A percentile compares a stretch with the other conserved stretches of the same genome.
Conservation (phyloP, 2,888 invertebrate genomes). For the Eupithecia vulgata region DNA sequence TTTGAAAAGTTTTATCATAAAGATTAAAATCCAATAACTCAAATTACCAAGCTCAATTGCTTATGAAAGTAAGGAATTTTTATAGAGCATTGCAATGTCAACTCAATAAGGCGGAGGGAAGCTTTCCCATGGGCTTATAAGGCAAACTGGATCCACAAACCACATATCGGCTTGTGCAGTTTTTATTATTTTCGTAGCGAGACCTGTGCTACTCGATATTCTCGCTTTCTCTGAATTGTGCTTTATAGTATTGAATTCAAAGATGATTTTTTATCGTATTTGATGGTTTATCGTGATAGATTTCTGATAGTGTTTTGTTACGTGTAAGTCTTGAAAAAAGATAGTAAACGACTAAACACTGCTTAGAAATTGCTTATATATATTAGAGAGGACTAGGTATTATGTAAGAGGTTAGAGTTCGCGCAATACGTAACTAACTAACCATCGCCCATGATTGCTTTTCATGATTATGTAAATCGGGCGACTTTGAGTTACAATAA, state of each 20-base stretch:
- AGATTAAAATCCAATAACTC: constrained; percentile 17
- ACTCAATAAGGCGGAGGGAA: constrained; percentile 46
- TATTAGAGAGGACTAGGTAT: not conserved
- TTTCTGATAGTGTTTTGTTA: not conserved
- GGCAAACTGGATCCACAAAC: constrained; percentile 38
- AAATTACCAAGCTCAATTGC: constrained; percentile 39
- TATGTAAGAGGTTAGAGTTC: not conserved
- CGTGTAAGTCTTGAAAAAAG: not conserved
- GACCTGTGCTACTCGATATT: not conserved
- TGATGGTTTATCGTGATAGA: not conserved
- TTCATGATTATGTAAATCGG: too few species aligned
- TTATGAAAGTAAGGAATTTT: constrained; percentile 54
- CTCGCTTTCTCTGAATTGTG: not conserved
- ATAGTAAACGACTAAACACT: not conserved
- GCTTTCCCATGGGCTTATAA: constrained; percentile 42
- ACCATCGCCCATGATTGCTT: not conserved
- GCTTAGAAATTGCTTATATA: not conserved
- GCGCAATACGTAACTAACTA: not conserved
- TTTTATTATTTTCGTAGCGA: constrained; percentile 24
- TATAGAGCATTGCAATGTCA: constrained; percentile 47
- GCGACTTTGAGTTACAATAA: too few species aligned
- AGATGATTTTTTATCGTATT: not conserved
- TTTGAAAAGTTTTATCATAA: too few species aligned
- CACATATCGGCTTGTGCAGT: constrained; percentile 29
- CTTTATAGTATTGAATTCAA: not conserved